Evolutionary conservation across 2,113 vertebrate genomes (phyloP).

Genomic region (Chlorodrepanis virens): DNA sequence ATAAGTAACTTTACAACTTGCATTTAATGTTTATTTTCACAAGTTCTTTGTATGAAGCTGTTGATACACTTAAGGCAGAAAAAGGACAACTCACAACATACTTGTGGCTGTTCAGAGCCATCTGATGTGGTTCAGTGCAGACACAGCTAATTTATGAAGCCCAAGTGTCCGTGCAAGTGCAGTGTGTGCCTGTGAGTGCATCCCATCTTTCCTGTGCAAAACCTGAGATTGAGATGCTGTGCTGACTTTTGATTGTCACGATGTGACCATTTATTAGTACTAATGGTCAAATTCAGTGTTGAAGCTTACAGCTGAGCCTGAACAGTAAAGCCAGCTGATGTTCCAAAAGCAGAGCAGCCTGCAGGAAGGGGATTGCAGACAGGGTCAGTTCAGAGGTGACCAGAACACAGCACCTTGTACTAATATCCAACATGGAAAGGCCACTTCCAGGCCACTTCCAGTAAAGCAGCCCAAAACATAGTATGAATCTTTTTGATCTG

Average conservation of each 20-base stretch:
- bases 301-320: not conserved
- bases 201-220: not conserved
- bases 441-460: not conserved
- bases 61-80: not conserved
- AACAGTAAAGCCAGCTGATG: not conserved
- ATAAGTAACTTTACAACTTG: not conserved
- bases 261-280: not conserved
- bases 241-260: not conserved
- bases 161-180: not conserved
- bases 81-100: not conserved
- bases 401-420: not conserved
- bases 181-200: not conserved
- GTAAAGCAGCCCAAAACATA: not conserved
- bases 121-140: not conserved
- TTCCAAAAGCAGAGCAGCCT: not conserved
- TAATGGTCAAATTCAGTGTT: not conserved
- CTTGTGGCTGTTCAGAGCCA: not conserved
- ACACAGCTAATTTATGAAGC: not conserved
- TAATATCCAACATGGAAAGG: not conserved
- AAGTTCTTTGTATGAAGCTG: not conserved
- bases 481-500: not conserved
- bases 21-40: not conserved
- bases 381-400: not conserved
- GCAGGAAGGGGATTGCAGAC: not conserved
- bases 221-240: not conserved